Evolutionary conservation across 2,113 vertebrate species (phyloP).

Genomic region (Callipepla squamata): DNA sequence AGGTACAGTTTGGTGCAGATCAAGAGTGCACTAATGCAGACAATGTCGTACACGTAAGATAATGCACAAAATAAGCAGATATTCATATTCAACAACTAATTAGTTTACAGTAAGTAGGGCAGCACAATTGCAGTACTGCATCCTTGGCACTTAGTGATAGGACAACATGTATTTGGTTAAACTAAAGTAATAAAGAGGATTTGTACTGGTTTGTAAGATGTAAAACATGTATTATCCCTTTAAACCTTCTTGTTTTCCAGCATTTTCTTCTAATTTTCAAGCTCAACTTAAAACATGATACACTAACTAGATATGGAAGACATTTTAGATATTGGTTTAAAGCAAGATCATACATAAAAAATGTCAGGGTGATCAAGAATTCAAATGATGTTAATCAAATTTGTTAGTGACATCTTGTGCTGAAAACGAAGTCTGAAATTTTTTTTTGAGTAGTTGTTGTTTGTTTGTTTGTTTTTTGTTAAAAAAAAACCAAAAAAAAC

Average conservation of each 20-base stretch:
- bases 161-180: constrained; percentile 75
- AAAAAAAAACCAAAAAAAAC: background rate
- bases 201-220: constrained; percentile 52
- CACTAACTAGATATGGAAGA: constrained; percentile 49
- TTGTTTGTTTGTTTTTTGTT: no score
- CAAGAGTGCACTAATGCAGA: constrained; percentile 56
- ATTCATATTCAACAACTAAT: constrained; percentile 51
- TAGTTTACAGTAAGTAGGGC: constrained; percentile 48
- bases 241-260: constrained; percentile 66
- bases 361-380: constrained; percentile 16
- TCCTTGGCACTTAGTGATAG: constrained; percentile 78
- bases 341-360: constrained; percentile 34
- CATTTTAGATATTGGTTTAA: constrained; percentile 35
- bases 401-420: background rate
- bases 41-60: constrained; percentile 50
- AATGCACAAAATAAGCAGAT: constrained; percentile 68
- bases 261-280: constrained; percentile 56
- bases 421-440: constrained; percentile 51
- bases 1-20: constrained; percentile 39
- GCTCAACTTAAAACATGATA: constrained; percentile 54
- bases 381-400: background rate
- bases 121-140: constrained; percentile 42
- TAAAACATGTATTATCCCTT: constrained; percentile 74
- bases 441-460: no score
- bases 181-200: constrained; percentile 65